These are phyloP conservation scores for Sitodiplosis mosellana DNA, from an alignment of 1,140 invertebrate species.

Conservation along the genomic window DNA sequence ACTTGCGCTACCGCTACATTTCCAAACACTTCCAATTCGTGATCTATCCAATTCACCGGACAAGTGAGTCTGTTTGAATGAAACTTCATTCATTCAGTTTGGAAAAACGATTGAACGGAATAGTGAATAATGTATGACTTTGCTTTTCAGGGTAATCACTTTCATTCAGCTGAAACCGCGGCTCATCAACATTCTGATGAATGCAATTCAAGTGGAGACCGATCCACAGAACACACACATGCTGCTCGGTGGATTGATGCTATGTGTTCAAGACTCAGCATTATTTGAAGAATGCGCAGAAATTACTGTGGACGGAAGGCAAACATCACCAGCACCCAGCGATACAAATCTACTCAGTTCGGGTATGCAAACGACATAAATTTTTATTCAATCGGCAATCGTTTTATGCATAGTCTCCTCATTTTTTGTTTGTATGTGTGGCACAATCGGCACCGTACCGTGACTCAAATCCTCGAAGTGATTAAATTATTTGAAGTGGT, in stretches of 20 bases:
- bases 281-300: constrained; percentile 49
- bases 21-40: constrained; percentile 60
- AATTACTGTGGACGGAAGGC: constrained; percentile 1
- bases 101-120: background rate
- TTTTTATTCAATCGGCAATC: background rate
- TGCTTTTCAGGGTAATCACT: constrained; percentile 28
- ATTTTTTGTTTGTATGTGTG: background rate
- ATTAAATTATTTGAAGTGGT: no score
- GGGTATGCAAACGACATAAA: constrained; percentile 29
- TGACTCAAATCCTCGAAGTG: no score
- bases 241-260: constrained; percentile 59
- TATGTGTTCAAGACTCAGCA: constrained; percentile 68
- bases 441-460: no score
- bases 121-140: background rate
- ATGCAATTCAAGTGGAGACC: constrained; percentile 67
- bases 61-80: constrained; percentile 19
- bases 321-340: constrained; percentile 29
- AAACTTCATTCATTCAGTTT: background rate
- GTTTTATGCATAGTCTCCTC: constrained; percentile 1
- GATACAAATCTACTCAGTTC: constrained; percentile 49
- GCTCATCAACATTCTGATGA: constrained; percentile 70
- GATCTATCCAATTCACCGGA: constrained; percentile 38
- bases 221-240: constrained; percentile 82
- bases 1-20: constrained; percentile 78
- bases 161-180: constrained; percentile 66